Conservation (phyloP, 2,888 invertebrate species). For the Adineta ricciae region DNA sequence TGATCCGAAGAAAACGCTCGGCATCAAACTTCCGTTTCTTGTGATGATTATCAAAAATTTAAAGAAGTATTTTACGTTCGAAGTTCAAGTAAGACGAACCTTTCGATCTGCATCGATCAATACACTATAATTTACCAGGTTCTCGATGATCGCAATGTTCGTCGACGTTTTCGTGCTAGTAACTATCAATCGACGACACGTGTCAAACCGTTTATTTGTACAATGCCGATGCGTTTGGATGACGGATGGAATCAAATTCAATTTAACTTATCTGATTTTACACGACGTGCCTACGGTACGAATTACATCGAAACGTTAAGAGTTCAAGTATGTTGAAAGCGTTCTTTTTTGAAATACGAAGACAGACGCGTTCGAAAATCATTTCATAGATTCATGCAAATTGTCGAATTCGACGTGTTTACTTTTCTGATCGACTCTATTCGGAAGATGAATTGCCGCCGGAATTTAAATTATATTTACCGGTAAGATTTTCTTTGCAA, state of each 20-base stretch:
- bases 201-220: constrained; percentile 90
- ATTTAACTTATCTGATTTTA: constrained; percentile 87
- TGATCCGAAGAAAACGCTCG: constrained; percentile 71
- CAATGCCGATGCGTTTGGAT: constrained; percentile 86
- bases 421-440: constrained; percentile 82
- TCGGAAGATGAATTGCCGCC: constrained; percentile 86
- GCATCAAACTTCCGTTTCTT: constrained; percentile 80
- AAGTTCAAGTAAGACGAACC: constrained; percentile 67
- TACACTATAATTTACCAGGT: constrained; percentile 47
- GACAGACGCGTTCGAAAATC: background rate
- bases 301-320: constrained; percentile 82
- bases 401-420: constrained; percentile 79
- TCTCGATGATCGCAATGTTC: constrained; percentile 82
- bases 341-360: constrained; percentile 17
- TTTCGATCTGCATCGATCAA: background rate
- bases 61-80: constrained; percentile 84
- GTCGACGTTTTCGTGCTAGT: constrained; percentile 79
- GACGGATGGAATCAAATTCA: constrained; percentile 88
- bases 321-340: constrained; percentile 57
- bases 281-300: constrained; percentile 83
- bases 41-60: constrained; percentile 89
- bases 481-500: constrained; percentile 56
- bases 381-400: constrained; percentile 77
- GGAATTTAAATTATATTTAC: constrained; percentile 85
- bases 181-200: constrained; percentile 88